Evolutionary conservation across 2,797 vertebrate genomes (phyloP), one percentile per base, ranked within the genome.

Genomic region (Semotilus atromaculatus): DNA sequence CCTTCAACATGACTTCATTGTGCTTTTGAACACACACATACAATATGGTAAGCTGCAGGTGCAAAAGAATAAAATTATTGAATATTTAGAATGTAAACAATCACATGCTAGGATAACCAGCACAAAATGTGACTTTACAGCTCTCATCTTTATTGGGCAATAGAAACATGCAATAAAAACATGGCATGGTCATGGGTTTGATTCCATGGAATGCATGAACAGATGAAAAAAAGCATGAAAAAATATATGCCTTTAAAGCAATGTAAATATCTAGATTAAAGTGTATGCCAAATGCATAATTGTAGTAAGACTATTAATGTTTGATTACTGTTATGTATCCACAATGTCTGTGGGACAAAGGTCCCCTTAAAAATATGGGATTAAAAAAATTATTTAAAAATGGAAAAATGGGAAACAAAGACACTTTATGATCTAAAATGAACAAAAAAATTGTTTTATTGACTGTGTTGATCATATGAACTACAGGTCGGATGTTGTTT

Each of bases 1-100:
- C 94, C 93, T 95, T 93, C 94, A 94, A 94, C 93, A 92, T 93
- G 92, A 88, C 91, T 90, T 93, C 91, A 95, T 94, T 93, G 95
- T 94, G 94, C 94, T 95, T 94, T 93, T 94, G 93, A 95, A 96
- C 94, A 94, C 91, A 92, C 66, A 79, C 74, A 34, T 72, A n/a
- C 8, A 58, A 9, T 58, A 66, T 11, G n/a, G 4, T 31, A 29
- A 23, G 45, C 45, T 62, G 53, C 45, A 53, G 64, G 64, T 80
- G 78, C 45, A 67, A 68, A 68, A 53, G 31, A 53, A 67, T 55
- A 45, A 83, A 68, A 55, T 45, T 5, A 51, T 40, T 55, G 31
- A 76, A 83, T 29, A 51, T 0, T 38, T n/a, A 55, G 31, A 67
- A 40, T 1, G 18, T 40, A 23, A 67, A 83, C 8, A 74, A 13